These are phyloP conservation scores for Stichodactyla helianthus DNA, from an alignment of 64 coral and sea anemone genomes.

Conservation along the genomic window DNA sequence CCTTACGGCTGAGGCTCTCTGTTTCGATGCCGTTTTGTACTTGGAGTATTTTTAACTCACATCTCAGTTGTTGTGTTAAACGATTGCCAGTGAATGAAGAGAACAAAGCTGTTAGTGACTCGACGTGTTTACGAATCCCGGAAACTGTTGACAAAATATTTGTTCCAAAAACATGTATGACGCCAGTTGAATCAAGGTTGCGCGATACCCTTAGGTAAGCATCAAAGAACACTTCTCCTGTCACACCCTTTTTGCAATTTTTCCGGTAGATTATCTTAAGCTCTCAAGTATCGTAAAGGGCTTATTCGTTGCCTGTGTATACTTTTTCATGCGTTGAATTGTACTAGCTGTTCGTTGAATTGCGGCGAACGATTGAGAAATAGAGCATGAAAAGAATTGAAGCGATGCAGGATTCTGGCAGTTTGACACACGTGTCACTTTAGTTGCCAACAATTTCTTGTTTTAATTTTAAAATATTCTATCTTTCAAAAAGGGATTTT, in stretches of 20 bases:
- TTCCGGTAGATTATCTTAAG: neutral
- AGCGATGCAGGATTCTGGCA: neutral
- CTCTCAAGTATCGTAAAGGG: too few relatives aligned
- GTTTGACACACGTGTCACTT: too few relatives aligned
- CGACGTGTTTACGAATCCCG: neutral
- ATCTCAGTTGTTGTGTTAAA: constrained; percentile 22
- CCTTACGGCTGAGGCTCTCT: neutral
- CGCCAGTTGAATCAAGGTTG: neutral
- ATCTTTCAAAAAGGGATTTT: too few relatives aligned
- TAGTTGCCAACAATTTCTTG: too few relatives aligned
- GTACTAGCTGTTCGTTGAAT: neutral
- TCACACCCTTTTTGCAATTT: neutral
- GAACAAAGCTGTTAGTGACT: neutral
- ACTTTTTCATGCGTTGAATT: neutral
- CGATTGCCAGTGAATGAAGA: constrained; percentile 6
- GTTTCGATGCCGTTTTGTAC: neutral
- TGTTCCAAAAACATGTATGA: neutral
- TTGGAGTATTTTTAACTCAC: constrained; percentile 1
- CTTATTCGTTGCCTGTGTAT: neutral
- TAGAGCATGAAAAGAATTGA: neutral
- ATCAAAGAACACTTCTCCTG: neutral
- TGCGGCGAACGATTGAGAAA: too few relatives aligned
- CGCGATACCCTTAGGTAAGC: neutral
- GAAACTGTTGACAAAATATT: neutral
- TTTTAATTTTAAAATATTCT: too few relatives aligned